Evolutionary conservation across 35 echinoderm and acorn worm genomes (phyloP).

Genomic region (Hemicentrotus pulcherrimus): DNA sequence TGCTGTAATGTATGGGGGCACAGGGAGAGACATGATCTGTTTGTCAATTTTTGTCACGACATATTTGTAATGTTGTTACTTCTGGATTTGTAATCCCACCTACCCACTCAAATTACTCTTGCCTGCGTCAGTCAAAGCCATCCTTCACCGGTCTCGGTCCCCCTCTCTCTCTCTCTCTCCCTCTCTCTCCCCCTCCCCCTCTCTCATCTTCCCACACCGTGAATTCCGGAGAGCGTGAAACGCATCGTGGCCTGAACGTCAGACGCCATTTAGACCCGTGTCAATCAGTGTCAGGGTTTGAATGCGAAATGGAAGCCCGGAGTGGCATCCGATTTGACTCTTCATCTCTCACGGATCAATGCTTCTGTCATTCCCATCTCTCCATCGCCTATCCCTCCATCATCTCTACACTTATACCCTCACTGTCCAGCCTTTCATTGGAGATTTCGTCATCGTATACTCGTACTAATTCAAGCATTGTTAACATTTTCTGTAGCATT

Average conservation of each 20-base stretch:
- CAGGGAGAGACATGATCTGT: constrained; percentile 17
- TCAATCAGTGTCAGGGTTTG: constrained; percentile 36
- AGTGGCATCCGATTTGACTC: constrained; percentile 18
- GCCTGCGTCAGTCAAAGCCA: constrained; percentile 47
- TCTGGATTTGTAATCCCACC: constrained; percentile 8
- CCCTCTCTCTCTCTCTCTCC: not conserved
- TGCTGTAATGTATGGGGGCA: not conserved
- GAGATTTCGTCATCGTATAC: not conserved
- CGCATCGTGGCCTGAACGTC: constrained; percentile 19
- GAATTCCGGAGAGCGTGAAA: constrained; percentile 16
- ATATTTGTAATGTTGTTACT: constrained; percentile 24
- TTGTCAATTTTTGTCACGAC: not conserved
- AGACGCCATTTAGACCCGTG: constrained; percentile 30
- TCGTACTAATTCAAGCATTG: not conserved
- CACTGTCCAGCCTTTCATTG: not conserved
- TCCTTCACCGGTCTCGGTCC: not conserved
- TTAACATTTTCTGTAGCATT: too few species aligned
- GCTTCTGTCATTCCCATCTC: constrained; percentile 37
- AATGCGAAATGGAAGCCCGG: not conserved
- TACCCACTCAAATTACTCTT: constrained; percentile 35
- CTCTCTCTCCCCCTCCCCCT: not conserved
- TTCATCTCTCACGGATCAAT: constrained; percentile 40
- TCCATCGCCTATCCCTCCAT: not conserved
- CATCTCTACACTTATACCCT: not conserved
- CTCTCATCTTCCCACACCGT: not conserved